Evolutionary conservation across 1,140 invertebrate genomes (phyloP).

Genomic region (Polyergus mexicanus): DNA sequence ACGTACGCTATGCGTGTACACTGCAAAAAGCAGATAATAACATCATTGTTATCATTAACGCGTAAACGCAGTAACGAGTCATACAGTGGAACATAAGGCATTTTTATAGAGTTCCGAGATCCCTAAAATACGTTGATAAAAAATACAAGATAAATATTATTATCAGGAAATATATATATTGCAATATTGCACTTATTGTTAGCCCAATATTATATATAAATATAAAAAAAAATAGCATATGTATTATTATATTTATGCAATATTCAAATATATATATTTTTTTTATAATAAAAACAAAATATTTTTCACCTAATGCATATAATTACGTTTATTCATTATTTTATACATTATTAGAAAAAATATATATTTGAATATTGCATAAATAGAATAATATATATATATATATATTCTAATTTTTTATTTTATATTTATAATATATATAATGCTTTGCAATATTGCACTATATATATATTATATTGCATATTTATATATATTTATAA

Average conservation of each 20-base stretch:
- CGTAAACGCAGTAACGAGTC: conserved; percentile 26
- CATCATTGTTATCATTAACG: conserved; percentile 6
- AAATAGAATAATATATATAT: background rate
- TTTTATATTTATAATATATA: background rate
- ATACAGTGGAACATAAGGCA: too few relatives aligned
- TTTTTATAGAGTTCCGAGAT: background rate
- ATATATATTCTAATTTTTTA: background rate
- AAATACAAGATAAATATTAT: background rate
- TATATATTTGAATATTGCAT: background rate
- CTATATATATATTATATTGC: too few relatives aligned
- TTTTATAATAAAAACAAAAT: too few relatives aligned
- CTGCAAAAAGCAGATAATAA: background rate
- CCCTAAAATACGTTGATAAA: background rate
- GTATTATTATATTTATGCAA: too few relatives aligned
- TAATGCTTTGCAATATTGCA: background rate
- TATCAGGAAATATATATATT: background rate
- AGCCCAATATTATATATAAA: too few relatives aligned
- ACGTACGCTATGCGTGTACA: background rate
- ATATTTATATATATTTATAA: too few relatives aligned
- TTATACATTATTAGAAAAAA: too few relatives aligned
- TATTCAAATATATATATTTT: too few relatives aligned
- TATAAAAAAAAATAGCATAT: too few relatives aligned
- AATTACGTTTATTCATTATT: too few relatives aligned
- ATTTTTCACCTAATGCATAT: too few relatives aligned
- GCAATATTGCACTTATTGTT: too few relatives aligned